phyloP scores from a whole-genome alignment of 2,888 invertebrate genomes.

The Clanis bilineata region DNA sequence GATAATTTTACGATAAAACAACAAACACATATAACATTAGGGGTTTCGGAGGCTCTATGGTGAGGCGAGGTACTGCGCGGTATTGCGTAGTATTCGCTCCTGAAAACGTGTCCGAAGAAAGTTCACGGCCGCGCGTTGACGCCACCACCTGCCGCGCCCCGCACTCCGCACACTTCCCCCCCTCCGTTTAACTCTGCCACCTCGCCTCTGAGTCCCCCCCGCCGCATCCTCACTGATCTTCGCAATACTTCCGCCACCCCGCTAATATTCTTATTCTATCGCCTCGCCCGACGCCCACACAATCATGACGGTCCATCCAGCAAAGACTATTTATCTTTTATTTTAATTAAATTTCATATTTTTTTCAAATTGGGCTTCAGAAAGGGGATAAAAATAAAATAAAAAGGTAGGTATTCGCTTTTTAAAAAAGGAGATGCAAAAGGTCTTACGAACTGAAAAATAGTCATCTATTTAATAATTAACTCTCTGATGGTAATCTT shows the following conservation, averaged over 20 bases:
- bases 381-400: no score
- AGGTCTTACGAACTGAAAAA: no score
- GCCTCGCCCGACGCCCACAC: conserved; percentile 29
- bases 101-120: conserved; percentile 82
- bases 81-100: conserved; percentile 78
- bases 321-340: not conserved
- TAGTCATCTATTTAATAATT: no score
- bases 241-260: conserved; percentile 44
- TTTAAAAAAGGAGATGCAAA: no score
- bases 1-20: conserved; percentile 19
- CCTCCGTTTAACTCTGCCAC: no score
- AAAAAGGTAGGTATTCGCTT: no score
- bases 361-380: no score
- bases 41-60: conserved; percentile 45
- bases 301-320: not conserved
- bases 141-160: conserved; percentile 63
- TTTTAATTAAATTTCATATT: not conserved
- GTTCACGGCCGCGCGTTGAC: conserved; percentile 83
- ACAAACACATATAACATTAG: not conserved
- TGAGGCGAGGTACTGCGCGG: conserved; percentile 46
- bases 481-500: no score
- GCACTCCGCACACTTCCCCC: no score
- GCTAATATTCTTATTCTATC: conserved; percentile 47
- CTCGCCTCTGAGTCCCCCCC: conserved; percentile 68
- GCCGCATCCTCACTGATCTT: conserved; percentile 36